A percentile compares a stretch with the other conserved stretches of the same genome.
phyloP scores from a whole-genome alignment of 2,888 invertebrate species.

The Argyra leucocephala region DNA sequence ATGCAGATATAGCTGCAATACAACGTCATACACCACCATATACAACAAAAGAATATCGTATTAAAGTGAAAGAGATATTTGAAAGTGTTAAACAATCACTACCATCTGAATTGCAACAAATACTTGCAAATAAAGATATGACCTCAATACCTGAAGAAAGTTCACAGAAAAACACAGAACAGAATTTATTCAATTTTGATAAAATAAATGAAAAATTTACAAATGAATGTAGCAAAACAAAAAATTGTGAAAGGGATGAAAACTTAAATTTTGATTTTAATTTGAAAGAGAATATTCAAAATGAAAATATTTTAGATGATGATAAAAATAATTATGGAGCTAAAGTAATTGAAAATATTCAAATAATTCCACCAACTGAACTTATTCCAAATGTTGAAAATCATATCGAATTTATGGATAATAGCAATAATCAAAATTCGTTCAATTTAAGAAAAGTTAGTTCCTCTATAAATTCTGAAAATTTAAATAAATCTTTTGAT shows the following conservation, averaged over 20 bases:
- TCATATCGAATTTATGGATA: too few species aligned
- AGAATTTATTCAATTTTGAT: too few species aligned
- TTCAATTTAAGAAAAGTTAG: too few species aligned
- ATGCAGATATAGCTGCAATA: slow-evolving; percentile 15
- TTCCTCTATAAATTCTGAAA: background rate
- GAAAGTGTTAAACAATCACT: background rate
- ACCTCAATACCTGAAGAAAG: background rate
- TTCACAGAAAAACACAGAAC: too few species aligned
- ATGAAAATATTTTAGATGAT: background rate
- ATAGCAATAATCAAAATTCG: too few species aligned
- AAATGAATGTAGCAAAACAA: too few species aligned
- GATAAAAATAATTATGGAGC: background rate
- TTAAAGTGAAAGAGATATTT: slow-evolving; percentile 58
- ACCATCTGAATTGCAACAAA: background rate
- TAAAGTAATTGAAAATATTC: background rate
- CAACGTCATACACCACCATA: background rate
- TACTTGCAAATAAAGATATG: background rate
- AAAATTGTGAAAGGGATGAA: too few species aligned
- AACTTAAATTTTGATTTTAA: background rate
- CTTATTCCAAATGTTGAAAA: too few species aligned
- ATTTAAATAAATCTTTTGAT: background rate
- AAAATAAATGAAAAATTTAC: background rate
- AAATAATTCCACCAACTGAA: background rate
- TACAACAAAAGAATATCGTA: slow-evolving; percentile 36
- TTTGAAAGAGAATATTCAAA: background rate